phyloP scores from a whole-genome alignment of 2,113 vertebrate genomes.

The Barnardius zonarius region DNA sequence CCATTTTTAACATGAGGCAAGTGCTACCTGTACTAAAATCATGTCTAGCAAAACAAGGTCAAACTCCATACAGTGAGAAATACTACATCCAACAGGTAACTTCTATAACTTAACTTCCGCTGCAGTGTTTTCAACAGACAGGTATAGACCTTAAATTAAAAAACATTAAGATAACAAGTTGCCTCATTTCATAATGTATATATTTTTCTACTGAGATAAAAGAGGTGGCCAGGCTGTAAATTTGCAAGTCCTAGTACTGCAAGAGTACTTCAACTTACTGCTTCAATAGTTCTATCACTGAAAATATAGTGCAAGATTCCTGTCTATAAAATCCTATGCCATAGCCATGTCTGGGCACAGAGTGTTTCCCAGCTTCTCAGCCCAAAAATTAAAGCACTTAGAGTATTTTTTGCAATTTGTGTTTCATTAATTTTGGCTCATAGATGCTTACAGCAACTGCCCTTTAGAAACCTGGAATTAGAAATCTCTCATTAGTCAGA shows the following conservation, averaged over 20 bases:
- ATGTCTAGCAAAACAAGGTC: background rate
- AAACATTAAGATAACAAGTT: background rate
- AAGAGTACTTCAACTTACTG: background rate
- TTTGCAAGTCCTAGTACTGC: background rate
- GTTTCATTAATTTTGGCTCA: background rate
- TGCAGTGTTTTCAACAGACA: background rate
- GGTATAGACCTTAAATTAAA: background rate
- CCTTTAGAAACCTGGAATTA: background rate
- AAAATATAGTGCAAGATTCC: fast-evolving
- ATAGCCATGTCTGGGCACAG: background rate
- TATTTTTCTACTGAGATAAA: background rate
- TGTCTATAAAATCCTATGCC: background rate
- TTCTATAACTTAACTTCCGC: background rate
- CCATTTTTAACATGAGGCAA: background rate
- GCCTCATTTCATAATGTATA: background rate
- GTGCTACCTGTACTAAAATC: background rate
- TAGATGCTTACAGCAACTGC: background rate
- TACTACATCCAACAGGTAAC: no score
- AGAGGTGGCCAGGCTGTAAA: background rate
- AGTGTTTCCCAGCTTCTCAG: background rate
- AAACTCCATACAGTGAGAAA: background rate
- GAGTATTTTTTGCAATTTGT: background rate
- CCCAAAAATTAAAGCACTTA: background rate
- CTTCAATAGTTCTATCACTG: fast-evolving
- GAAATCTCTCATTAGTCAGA: background rate